Percentiles rank a stretch among this genome's conserved stretches.
Conservation (phyloP, 1,140 invertebrate species). For the Micrasema minimum region DNA sequence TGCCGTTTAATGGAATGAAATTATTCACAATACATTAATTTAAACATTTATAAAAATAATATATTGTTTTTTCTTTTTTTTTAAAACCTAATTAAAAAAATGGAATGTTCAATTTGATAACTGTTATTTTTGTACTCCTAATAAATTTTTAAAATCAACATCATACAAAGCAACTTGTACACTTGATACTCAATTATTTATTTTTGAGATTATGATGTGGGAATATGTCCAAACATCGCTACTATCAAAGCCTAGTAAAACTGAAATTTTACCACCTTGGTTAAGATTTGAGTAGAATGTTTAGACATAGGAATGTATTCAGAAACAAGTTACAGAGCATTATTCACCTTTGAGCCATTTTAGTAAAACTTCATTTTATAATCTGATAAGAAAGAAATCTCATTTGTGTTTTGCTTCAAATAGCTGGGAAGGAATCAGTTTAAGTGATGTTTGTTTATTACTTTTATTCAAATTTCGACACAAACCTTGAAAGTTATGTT, state of each 20-base stretch:
- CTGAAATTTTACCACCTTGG: too few species aligned
- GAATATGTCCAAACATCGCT: too few species aligned
- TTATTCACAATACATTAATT: not conserved
- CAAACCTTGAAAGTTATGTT: slow-evolving; percentile 38
- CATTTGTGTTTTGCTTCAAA: not conserved
- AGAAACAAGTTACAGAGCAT: not conserved
- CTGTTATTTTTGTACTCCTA: not conserved
- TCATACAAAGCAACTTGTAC: too few species aligned
- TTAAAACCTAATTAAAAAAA: too few species aligned
- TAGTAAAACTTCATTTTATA: slow-evolving; percentile 13
- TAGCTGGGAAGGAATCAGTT: slow-evolving; percentile 3
- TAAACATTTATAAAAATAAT: not conserved
- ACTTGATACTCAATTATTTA: too few species aligned
- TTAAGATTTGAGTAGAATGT: too few species aligned
- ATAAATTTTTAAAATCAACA: not conserved
- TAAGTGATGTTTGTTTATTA: slow-evolving; percentile 20
- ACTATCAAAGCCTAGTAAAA: too few species aligned
- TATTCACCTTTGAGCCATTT: slow-evolving; percentile 23
- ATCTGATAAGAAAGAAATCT: slow-evolving; percentile 3
- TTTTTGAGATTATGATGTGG: too few species aligned
- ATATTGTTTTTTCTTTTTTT: too few species aligned
- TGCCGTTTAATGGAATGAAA: too few species aligned
- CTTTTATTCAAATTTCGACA: slow-evolving; percentile 38
- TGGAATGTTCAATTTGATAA: not conserved
- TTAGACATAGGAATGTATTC: not conserved